A percentile compares a stretch with the other conserved stretches of the same genome.
Evolutionary conservation across 2,888 invertebrate species (phyloP).

Genomic region (Drosophila pseudotakahashii): DNA sequence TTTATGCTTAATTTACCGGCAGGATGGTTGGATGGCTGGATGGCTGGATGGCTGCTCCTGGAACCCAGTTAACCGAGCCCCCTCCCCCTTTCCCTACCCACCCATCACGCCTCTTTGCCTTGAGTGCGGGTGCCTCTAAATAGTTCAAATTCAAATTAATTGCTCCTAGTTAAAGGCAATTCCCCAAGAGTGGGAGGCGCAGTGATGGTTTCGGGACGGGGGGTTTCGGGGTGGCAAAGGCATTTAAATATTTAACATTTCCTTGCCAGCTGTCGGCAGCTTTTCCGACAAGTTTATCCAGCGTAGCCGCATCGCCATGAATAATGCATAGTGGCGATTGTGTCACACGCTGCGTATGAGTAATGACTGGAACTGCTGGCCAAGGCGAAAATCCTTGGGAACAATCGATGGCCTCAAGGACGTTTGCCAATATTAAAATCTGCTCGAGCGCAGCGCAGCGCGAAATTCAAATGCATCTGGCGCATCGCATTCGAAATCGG

Average conservation of each 20-base stretch:
- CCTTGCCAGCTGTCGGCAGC: slow-evolving; percentile 63
- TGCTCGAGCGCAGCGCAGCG: slow-evolving; percentile 67
- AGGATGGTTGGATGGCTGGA: slow-evolving; percentile 28
- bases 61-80: slow-evolving; percentile 1
- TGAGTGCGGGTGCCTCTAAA: slow-evolving; percentile 63
- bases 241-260: slow-evolving; percentile 71
- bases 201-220: slow-evolving; percentile 1
- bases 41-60: slow-evolving; percentile 16
- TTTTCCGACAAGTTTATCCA: slow-evolving; percentile 55
- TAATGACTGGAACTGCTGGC: slow-evolving; percentile 57
- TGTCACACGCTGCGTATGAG: slow-evolving; percentile 73
- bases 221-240: slow-evolving; percentile 27
- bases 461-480: slow-evolving; percentile 77
- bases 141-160: slow-evolving; percentile 72
- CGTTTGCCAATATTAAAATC: slow-evolving; percentile 71
- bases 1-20: slow-evolving; percentile 78
- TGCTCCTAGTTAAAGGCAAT: slow-evolving; percentile 67
- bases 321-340: slow-evolving; percentile 66
- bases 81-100: not conserved
- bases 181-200: slow-evolving; percentile 17
- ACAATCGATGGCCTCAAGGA: slow-evolving; percentile 64
- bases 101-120: slow-evolving; percentile 21
- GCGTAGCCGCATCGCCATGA: slow-evolving; percentile 53
- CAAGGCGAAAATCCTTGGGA: slow-evolving; percentile 37
- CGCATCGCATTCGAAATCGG: slow-evolving; percentile 57